These are phyloP conservation scores for Istiophorus platypterus DNA, from an alignment of 2,113 vertebrate genomes.

Conservation along the genomic window DNA sequence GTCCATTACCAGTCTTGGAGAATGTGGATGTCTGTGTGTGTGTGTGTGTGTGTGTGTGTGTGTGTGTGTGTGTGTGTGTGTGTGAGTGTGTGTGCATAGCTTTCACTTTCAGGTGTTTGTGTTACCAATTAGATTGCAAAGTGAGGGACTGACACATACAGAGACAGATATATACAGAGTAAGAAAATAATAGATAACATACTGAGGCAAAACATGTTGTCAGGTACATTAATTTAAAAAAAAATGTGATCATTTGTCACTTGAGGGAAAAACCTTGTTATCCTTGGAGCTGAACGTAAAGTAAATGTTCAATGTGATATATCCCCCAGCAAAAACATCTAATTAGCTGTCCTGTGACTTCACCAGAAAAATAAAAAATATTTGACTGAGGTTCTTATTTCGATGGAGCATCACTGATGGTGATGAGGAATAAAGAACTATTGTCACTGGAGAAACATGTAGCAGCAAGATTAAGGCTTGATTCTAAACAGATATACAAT, in stretches of 20 bases:
- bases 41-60: not conserved
- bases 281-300: not conserved
- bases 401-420: constrained; percentile 46
- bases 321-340: constrained; percentile 33
- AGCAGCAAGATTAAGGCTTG: not conserved
- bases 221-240: constrained; percentile 8
- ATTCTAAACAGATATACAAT: not conserved
- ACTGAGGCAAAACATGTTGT: constrained; percentile 9
- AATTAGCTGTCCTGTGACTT: constrained; percentile 54
- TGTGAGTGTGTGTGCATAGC: not conserved
- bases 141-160: not conserved
- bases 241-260: constrained; percentile 6
- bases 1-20: constrained; percentile 7
- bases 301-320: constrained; percentile 28
- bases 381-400: constrained; percentile 52
- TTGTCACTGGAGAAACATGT: constrained; percentile 8
- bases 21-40: not conserved
- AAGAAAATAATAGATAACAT: not conserved
- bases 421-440: constrained; percentile 18
- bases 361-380: constrained; percentile 39
- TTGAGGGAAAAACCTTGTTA: constrained; percentile 14
- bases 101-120: not conserved
- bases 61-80: not conserved
- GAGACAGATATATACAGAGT: not conserved
- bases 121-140: not conserved